Percentiles rank a stretch among this genome's conserved stretches.
Conservation (phyloP, 2,113 vertebrate species). For the Rhea pennata region DNA sequence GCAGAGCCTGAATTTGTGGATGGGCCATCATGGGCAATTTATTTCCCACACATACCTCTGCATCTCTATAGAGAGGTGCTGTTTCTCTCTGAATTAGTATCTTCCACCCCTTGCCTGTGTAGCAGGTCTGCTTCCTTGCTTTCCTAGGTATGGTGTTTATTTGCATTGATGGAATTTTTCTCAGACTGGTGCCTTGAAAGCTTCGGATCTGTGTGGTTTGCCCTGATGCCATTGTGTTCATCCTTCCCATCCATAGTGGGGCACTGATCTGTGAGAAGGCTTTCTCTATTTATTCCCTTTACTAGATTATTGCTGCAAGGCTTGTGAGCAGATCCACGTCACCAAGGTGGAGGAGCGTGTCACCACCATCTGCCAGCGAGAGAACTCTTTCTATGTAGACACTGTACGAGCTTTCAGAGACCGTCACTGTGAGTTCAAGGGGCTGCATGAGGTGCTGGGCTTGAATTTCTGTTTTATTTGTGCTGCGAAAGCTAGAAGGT, state of each 20-base stretch:
- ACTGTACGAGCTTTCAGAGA: too few species aligned
- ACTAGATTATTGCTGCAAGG: too few species aligned
- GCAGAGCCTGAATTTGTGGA: neutral
- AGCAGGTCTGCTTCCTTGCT: neutral
- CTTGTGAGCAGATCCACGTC: too few species aligned
- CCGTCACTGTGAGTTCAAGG: too few species aligned
- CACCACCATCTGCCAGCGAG: too few species aligned
- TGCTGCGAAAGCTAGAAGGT: too few species aligned
- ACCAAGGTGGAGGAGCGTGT: too few species aligned
- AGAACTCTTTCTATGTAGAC: too few species aligned
- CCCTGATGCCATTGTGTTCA: neutral
- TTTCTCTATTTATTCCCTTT: too few species aligned
- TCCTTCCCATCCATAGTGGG: rapidly evolving
- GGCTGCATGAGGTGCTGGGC: too few species aligned
- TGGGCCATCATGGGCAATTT: neutral
- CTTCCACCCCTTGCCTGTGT: neutral
- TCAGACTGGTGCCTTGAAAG: neutral
- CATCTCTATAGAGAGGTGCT: neutral
- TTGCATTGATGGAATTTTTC: neutral
- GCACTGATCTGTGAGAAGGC: neutral
- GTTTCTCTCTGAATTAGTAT: neutral
- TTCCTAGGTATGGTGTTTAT: neutral
- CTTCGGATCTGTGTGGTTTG: neutral
- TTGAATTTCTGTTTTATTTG: too few species aligned
- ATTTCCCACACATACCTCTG: neutral